Conservation (phyloP, 2,113 vertebrate species). For the Ctenodactylus gundi region DNA sequence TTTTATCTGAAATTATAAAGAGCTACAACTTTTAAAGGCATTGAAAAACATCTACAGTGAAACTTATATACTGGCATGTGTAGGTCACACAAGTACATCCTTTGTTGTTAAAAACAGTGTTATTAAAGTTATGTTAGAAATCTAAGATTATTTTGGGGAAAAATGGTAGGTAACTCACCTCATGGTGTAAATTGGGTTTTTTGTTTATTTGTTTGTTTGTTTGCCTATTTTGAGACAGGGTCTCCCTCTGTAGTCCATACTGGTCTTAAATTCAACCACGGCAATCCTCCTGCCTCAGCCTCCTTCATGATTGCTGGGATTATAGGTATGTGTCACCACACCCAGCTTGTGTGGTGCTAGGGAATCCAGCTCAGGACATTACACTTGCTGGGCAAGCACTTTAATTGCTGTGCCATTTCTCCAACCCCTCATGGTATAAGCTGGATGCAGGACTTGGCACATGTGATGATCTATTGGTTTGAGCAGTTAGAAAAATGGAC, state of each 20-base stretch:
- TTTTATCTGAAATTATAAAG: neutral
- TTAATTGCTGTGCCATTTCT: no score
- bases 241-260: no score
- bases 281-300: no score
- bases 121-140: neutral
- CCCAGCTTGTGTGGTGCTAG: no score
- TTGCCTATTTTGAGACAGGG: no score
- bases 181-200: neutral
- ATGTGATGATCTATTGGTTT: neutral
- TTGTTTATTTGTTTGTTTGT: no score
- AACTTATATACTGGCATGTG: neutral
- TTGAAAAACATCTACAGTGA: constrained; percentile 1
- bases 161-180: neutral
- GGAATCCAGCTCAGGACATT: no score
- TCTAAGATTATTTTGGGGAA: neutral
- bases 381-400: no score
- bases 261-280: no score
- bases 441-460: neutral
- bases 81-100: neutral
- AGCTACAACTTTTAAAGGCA: constrained; percentile 22
- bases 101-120: neutral
- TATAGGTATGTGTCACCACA: no score
- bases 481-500: neutral
- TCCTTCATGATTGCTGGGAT: no score
- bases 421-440: no score